Base-by-base conservation (phyloP, 2,113 vertebrate genomes). In the Scopus umbretta region DNA sequence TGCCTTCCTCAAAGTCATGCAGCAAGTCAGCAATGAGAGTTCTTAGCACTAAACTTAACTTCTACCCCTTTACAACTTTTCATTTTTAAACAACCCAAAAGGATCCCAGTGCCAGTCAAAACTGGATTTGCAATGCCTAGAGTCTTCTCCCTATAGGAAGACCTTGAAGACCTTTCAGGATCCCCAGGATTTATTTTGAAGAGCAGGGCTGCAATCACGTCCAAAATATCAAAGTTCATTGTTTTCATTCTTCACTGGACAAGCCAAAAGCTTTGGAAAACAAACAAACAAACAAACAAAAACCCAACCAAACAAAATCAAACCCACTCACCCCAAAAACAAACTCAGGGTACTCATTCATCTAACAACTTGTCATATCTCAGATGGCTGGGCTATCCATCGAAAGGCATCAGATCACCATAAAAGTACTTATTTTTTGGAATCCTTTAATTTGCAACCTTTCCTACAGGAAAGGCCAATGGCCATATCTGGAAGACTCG, bases 1-100 rank as follows among this genome's bases (percentile, higher is more conserved):
- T 73, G 56, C 80, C 53, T 91, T 87, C 83, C 70, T 91, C 92
- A 97, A 96, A 96, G 92, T 96, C 95, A 92, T 29, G 80, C 73
- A 85, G 52, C 53, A 96, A 97, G 84, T 91, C 73, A 90, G 52
- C 55, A 55, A 50, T 8, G n/a, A 26, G 71, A 76, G 62, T 82
- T 87, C 58, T 79, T 74, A 42, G 62, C 25, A 81, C 49, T 92
- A 42, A 80, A 83, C 36, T 95, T 75, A 25, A 65, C 61, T 91
- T 81, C 86, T 78, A 86, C 9, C 13, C 16, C 23, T 81, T 36
- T 47, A 61, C 2, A 13, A 32, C 30, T 87, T 79, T 61, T 49
- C 49, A 30, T 55, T 71, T 90, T 90, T 47, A 49, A 93, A 59
- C 29, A 91, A 45, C 21, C 58, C 30, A 36, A 67, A 91, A 22